phyloP scores from a whole-genome alignment of 1,140 invertebrate genomes.

The Conopomorpha cramerella region DNA sequence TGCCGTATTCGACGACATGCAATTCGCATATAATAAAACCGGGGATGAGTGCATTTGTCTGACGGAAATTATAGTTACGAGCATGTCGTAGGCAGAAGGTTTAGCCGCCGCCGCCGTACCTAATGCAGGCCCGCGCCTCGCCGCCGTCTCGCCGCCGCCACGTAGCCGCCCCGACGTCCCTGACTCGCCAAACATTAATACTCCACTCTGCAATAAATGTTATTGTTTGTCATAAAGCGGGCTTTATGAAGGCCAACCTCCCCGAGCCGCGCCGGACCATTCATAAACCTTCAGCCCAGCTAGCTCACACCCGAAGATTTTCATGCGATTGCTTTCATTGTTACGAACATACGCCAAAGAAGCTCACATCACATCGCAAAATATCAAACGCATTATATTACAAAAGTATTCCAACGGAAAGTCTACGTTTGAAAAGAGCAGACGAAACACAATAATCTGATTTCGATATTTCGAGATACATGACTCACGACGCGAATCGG shows the following conservation, averaged over 20 bases:
- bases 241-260: constrained; percentile 38
- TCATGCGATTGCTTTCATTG: constrained; percentile 14
- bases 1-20: too few species aligned
- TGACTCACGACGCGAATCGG: constrained; percentile 11
- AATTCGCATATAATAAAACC: too few species aligned
- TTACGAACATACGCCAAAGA: constrained; percentile 6
- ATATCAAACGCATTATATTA: neutral
- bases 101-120: too few species aligned
- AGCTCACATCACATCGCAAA: neutral
- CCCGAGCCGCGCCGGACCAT: constrained; percentile 19
- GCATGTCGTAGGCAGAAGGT: too few species aligned
- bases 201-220: constrained; percentile 50
- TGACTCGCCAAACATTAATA: too few species aligned
- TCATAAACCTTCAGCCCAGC: constrained; percentile 25
- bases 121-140: constrained; percentile 15
- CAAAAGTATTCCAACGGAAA: too few species aligned
- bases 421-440: constrained; percentile 12
- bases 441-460: constrained; percentile 28
- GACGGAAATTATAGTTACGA: too few species aligned
- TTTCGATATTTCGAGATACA: constrained; percentile 32
- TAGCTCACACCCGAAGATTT: constrained; percentile 18
- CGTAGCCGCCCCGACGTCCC: too few species aligned
- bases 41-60: too few species aligned
- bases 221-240: constrained; percentile 55
- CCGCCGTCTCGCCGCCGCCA: constrained; percentile 35